Evolutionary conservation across 2,888 invertebrate species (phyloP).

Genomic region (Eudasyphora cyanicolor): DNA sequence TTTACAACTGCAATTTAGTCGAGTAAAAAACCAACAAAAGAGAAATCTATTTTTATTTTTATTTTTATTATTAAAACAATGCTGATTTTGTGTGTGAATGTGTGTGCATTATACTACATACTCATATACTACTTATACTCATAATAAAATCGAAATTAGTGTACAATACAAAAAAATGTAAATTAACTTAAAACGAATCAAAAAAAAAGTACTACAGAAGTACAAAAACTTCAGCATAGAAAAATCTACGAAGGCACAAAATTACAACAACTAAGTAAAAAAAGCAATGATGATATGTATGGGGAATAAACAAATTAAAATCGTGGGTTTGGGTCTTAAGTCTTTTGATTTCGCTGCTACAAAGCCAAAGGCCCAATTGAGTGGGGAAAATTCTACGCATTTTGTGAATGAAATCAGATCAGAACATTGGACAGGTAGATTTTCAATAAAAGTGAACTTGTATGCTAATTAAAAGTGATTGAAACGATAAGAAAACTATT

Average conservation of each 20-base stretch:
- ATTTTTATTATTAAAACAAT: conserved; percentile 26
- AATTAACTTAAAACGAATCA: conserved; percentile 43
- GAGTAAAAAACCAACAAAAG: conserved; percentile 41
- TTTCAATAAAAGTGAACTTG: too few relatives aligned
- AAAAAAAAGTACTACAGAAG: too few relatives aligned
- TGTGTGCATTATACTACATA: conserved; percentile 19
- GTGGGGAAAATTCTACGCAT: too few relatives aligned
- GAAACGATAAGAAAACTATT: too few relatives aligned
- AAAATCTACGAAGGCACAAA: too few relatives aligned
- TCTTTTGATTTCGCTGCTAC: too few relatives aligned
- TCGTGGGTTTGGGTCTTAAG: not conserved
- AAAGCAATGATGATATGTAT: not conserved
- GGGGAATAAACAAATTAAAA: not conserved
- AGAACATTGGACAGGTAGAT: too few relatives aligned
- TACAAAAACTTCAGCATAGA: not conserved
- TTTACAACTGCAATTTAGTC: too few relatives aligned
- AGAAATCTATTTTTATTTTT: conserved; percentile 39
- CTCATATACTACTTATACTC: not conserved
- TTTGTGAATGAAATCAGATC: too few relatives aligned
- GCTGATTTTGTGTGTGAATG: conserved; percentile 28
- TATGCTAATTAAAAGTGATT: too few relatives aligned
- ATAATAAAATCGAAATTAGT: conserved; percentile 31
- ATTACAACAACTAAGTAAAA: not conserved
- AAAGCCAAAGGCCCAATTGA: too few relatives aligned
- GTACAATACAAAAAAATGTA: conserved; percentile 33